phyloP scores from a whole-genome alignment of 2,113 vertebrate species.

The Gavialis gangeticus region DNA sequence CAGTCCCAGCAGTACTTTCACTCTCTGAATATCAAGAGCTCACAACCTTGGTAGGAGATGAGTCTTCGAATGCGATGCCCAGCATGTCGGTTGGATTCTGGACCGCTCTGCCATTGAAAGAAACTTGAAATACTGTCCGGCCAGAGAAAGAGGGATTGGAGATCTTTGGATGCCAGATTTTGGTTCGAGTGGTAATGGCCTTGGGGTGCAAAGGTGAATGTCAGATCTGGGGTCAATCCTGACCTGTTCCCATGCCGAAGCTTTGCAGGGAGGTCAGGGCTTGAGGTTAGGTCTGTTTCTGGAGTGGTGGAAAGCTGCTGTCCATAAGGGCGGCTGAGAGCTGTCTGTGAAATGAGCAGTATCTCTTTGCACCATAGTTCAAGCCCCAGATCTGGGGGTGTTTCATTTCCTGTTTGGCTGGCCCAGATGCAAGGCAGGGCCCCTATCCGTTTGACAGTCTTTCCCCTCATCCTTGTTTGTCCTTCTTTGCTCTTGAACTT shows the following conservation, averaged over 20 bases:
- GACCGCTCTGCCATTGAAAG: background rate
- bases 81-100: background rate
- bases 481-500: conserved; percentile 26
- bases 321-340: background rate
- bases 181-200: background rate
- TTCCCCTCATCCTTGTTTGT: background rate
- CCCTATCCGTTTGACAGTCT: background rate
- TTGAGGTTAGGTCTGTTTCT: background rate
- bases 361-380: background rate
- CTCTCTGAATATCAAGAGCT: background rate
- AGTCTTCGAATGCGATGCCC: background rate
- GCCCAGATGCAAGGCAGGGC: background rate
- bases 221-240: background rate
- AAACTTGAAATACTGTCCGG: too few species aligned
- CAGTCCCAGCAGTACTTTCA: background rate
- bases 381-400: background rate
- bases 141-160: background rate
- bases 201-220: background rate
- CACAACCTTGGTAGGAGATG: background rate
- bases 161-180: background rate
- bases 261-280: background rate
- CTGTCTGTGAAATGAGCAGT: background rate
- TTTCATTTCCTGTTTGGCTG: background rate
- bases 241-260: background rate
- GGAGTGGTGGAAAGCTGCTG: background rate